phyloP scores from a whole-genome alignment of 2,113 vertebrate species.

The Rhagologus leucostigma region DNA sequence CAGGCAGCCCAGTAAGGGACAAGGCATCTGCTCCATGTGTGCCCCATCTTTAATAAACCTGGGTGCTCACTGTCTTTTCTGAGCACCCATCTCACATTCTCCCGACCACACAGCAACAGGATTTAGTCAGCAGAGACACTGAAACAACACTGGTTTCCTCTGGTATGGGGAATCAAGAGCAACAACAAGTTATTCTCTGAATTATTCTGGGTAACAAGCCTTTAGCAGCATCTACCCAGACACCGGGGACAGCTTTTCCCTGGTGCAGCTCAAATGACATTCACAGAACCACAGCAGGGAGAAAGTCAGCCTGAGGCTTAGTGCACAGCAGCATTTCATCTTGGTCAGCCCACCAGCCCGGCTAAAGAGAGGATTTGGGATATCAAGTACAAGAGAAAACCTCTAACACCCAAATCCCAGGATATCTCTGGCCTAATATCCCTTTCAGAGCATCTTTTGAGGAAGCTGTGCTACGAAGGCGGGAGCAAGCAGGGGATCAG shows the following conservation, averaged over 20 bases:
- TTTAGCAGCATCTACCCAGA: not conserved
- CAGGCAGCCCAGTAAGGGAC: not conserved
- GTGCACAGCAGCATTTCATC: not conserved
- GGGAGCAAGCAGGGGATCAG: not conserved
- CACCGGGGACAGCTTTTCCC: not conserved
- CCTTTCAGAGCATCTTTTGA: not conserved
- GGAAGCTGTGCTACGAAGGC: not conserved
- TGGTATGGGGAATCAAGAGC: not conserved
- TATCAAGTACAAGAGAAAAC: not conserved
- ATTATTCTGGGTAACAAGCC: not conserved
- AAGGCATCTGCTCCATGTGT: not conserved
- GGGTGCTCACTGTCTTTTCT: not conserved
- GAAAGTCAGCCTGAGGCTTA: not conserved
- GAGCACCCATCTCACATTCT: not conserved
- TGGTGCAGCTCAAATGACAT: not conserved
- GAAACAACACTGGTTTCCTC: not conserved
- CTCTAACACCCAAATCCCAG: conserved; percentile 16
- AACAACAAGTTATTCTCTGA: not conserved
- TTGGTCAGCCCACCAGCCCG: not conserved
- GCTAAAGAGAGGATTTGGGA: not conserved
- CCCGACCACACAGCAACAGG: not conserved
- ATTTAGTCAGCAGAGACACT: not conserved
- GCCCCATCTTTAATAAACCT: not conserved
- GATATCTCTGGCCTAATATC: not conserved
- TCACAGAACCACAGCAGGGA: not conserved